A percentile compares a stretch with the other conserved stretches of the same genome.
Conservation (phyloP, 1,140 invertebrate genomes). For the Drosophila virilis region DNA sequence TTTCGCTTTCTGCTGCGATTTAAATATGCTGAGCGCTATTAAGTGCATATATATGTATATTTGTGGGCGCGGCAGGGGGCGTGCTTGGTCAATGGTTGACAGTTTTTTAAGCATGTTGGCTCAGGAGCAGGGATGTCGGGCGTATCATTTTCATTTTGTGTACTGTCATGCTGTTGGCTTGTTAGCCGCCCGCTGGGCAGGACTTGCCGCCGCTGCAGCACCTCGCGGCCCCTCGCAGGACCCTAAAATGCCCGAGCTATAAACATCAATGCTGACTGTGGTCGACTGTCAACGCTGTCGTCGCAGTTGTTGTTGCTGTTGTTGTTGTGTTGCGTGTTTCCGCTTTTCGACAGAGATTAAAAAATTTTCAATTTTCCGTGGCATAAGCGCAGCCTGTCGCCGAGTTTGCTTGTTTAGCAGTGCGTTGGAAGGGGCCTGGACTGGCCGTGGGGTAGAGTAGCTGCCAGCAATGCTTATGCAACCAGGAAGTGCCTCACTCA, state of each 20-base stretch:
- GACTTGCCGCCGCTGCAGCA: neutral
- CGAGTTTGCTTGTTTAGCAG: slow-evolving; percentile 57
- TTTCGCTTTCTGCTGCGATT: slow-evolving; percentile 55
- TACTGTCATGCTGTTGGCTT: slow-evolving; percentile 63
- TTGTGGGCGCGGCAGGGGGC: slow-evolving; percentile 6
- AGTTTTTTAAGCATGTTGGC: too few relatives aligned
- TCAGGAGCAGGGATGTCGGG: too few relatives aligned
- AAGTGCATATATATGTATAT: slow-evolving; percentile 47
- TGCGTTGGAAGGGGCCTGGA: too few relatives aligned
- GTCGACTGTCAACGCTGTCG: slow-evolving; percentile 60
- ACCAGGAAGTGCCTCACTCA: slow-evolving; percentile 30
- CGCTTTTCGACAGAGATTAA: slow-evolving; percentile 72
- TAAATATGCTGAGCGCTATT: slow-evolving; percentile 74
- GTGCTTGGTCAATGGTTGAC: too few relatives aligned
- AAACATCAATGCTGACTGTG: slow-evolving; percentile 73
- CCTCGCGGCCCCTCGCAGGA: too few relatives aligned
- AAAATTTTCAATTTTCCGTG: slow-evolving; percentile 69
- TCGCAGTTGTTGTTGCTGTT: slow-evolving; percentile 28
- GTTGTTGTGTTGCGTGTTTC: slow-evolving; percentile 61
- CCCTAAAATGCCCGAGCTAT: slow-evolving; percentile 10
- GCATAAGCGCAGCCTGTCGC: slow-evolving; percentile 31
- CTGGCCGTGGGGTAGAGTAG: neutral
- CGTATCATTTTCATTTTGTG: slow-evolving; percentile 69
- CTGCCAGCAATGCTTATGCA: slow-evolving; percentile 37
- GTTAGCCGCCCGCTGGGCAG: slow-evolving; percentile 69